These are phyloP conservation scores for Rhingia campestris DNA, from an alignment of 2,888 invertebrate genomes.

Conservation along the genomic window DNA sequence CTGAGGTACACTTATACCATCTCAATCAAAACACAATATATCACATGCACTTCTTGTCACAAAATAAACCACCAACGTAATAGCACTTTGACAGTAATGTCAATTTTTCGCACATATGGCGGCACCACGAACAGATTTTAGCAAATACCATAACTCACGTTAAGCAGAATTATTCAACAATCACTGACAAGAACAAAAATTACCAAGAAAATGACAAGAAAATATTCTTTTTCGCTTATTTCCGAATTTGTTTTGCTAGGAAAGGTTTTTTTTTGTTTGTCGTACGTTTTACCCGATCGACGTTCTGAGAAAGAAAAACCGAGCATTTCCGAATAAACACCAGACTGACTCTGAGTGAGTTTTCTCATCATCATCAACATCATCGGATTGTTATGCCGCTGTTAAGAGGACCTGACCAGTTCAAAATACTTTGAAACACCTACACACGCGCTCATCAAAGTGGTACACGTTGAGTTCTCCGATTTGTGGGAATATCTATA, in stretches of 20 bases:
- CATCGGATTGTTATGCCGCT: constrained; percentile 62
- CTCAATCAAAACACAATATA: constrained; percentile 31
- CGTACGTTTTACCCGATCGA: constrained; percentile 51
- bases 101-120: constrained; percentile 22
- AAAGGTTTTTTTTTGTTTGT: constrained; percentile 16
- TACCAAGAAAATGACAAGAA: constrained; percentile 10
- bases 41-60: constrained; percentile 44
- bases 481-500: constrained; percentile 54
- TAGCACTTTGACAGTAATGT: constrained; percentile 32
- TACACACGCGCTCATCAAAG: neutral
- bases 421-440: constrained; percentile 61
- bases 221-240: neutral
- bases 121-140: neutral
- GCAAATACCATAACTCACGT: neutral
- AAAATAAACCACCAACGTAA: constrained; percentile 37
- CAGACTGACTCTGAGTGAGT: constrained; percentile 29
- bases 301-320: constrained; percentile 52
- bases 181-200: constrained; percentile 12
- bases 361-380: constrained; percentile 45
- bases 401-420: constrained; percentile 55
- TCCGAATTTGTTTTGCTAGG: neutral
- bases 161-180: constrained; percentile 18
- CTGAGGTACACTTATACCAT: too few relatives aligned
- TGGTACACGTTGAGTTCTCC: constrained; percentile 38
- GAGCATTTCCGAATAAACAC: constrained; percentile 51